Conservation (phyloP, 2,888 invertebrate genomes). For the Diploptera punctata region DNA sequence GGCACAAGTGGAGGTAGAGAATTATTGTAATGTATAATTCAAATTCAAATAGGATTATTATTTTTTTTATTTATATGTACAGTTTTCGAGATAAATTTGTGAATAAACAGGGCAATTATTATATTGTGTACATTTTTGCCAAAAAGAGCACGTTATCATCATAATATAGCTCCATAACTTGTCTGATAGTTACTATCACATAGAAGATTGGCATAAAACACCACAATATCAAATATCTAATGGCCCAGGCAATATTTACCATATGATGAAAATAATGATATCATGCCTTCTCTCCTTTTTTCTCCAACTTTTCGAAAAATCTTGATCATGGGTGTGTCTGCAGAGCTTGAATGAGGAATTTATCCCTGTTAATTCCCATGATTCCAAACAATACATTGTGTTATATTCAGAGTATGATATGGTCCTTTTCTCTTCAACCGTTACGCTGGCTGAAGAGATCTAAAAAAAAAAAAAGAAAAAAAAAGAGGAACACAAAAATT, state of each 20-base stretch:
- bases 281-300: neutral
- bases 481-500: conserved; percentile 20
- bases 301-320: neutral
- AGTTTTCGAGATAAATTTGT: conserved; percentile 30
- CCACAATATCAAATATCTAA: conserved; percentile 23
- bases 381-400: conserved; percentile 12
- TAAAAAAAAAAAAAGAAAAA: conserved; percentile 8
- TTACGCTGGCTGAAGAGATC: conserved; percentile 14
- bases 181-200: conserved; percentile 23
- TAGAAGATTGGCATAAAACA: conserved; percentile 24
- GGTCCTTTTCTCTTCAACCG: conserved; percentile 20
- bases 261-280: conserved; percentile 14
- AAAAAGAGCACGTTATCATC: conserved; percentile 22
- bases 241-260: conserved; percentile 15
- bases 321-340: neutral
- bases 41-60: conserved; percentile 25
- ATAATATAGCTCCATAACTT: conserved; percentile 18
- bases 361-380: conserved; percentile 18
- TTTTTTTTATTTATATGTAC: conserved; percentile 30
- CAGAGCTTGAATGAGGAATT: neutral
- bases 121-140: conserved; percentile 24
- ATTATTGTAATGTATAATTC: conserved; percentile 25
- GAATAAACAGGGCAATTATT: conserved; percentile 29
- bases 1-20: neutral
- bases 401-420: conserved; percentile 24